Evolutionary conservation across 2,888 invertebrate species (phyloP).

Genomic region (Acanthosepion lycidas): DNA sequence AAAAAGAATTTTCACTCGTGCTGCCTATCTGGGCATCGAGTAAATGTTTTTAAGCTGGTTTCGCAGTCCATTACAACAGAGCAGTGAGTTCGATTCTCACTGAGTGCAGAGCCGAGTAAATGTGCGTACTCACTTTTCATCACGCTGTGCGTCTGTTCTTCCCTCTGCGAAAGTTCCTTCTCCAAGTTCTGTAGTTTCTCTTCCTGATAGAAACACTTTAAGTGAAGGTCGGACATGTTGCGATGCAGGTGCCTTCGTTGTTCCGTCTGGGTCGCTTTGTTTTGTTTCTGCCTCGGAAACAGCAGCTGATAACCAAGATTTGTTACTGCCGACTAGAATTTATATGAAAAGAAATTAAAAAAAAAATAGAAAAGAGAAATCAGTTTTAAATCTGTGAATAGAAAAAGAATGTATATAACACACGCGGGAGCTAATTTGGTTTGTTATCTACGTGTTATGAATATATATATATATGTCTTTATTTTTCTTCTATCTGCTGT

Average conservation of each 20-base stretch:
- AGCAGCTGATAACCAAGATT: conserved; percentile 40
- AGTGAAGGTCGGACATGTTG: conserved; percentile 39
- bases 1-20: too few relatives aligned
- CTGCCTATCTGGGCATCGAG: too few relatives aligned
- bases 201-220: conserved; percentile 40
- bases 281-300: conserved; percentile 35
- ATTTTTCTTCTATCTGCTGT: too few relatives aligned
- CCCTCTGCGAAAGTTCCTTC: conserved; percentile 36
- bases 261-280: conserved; percentile 39
- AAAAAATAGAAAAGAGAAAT: background rate
- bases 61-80: too few relatives aligned
- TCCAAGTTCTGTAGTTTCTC: conserved; percentile 39
- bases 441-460: too few relatives aligned
- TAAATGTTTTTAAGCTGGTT: too few relatives aligned
- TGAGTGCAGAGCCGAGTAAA: too few relatives aligned
- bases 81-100: too few relatives aligned
- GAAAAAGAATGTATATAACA: too few relatives aligned
- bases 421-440: too few relatives aligned
- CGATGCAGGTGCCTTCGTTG: conserved; percentile 37
- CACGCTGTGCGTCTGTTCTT: background rate
- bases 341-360: background rate
- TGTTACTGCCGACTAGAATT: background rate
- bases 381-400: too few relatives aligned
- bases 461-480: too few relatives aligned
- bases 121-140: background rate